These are phyloP conservation scores for Saxidomus purpurata DNA, from an alignment of 1,140 invertebrate genomes.

Conservation along the genomic window DNA sequence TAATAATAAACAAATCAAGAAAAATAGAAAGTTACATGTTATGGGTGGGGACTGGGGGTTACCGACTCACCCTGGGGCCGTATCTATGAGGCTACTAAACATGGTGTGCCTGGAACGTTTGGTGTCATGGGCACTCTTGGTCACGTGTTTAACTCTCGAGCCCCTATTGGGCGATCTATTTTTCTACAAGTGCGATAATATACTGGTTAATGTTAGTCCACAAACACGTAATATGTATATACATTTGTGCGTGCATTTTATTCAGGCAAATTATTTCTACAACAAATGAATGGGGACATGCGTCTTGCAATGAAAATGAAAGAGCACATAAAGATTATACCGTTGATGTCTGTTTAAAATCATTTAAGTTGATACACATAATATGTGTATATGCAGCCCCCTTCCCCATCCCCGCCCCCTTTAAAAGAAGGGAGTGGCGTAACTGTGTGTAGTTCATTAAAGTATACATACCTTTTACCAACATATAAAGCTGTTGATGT, in stretches of 20 bases:
- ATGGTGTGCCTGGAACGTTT: constrained; percentile 53
- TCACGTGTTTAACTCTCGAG: constrained; percentile 18
- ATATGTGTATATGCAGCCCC: too few relatives aligned
- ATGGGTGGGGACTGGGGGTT: not conserved
- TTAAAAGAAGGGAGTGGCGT: too few relatives aligned
- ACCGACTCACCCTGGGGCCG: constrained; percentile 52
- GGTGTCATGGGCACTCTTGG: constrained; percentile 44
- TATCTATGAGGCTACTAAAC: constrained; percentile 39
- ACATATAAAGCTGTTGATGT: too few relatives aligned
- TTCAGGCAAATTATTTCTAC: too few relatives aligned
- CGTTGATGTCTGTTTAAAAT: too few relatives aligned
- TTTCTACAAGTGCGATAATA: constrained; percentile 34
- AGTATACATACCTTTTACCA: too few relatives aligned
- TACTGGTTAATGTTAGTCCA: not conserved
- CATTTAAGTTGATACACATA: too few relatives aligned
- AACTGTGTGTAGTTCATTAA: too few relatives aligned
- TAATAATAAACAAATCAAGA: not conserved
- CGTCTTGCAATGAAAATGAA: too few relatives aligned
- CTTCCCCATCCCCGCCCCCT: too few relatives aligned
- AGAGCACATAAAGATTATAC: too few relatives aligned
- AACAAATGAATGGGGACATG: too few relatives aligned
- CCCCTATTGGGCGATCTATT: constrained; percentile 54
- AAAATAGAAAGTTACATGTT: not conserved
- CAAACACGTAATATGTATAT: not conserved
- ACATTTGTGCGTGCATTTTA: not conserved